Base-by-base conservation (phyloP, 2,113 vertebrate genomes). In the Chrysemys picta region DNA sequence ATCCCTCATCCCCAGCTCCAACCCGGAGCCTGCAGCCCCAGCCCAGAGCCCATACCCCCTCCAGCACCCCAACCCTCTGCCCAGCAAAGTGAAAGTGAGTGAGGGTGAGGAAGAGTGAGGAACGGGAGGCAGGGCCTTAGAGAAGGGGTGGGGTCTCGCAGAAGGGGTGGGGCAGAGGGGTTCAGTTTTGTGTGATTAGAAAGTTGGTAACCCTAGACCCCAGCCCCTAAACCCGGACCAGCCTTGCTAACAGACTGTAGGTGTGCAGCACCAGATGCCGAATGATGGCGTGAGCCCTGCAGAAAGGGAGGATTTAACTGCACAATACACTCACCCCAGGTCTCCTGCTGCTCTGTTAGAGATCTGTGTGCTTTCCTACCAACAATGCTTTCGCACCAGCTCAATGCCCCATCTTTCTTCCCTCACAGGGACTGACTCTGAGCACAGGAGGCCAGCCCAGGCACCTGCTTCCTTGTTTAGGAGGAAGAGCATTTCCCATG, bases 381-480 rank as follows among this genome's bases (percentile, higher is more conserved):
- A 89, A 50, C 38, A 87, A 42, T 59, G 27, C 85, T 91, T 94
- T 69, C 80, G 29, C 38, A 96, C 69, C 94, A 94, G 94, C 93
- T 94, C 91, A 95, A 57, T 16, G 83, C 82, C 90, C 0, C 0
- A 42, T 42, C 54, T 25, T 84, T 91, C 80, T n/a, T 52, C 69
- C 87, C 96, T 93, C 52, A 42, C 80, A 85, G 45, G 69, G 52
- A 82, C 50, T 38, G 59, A 75, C 91, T 91, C 38, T 75, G 50
- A 95, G 88, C 50, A 94, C 94, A 94, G n/a, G 31, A 82, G 89
- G 82, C 80, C 82, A 95, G 80, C n/a, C 59, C 54, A 94, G 89
- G 93, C 93, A 96, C 95, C 93, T 97, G 95, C 80, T 87, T 54
- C 89, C 88, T 93, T 78, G 25, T 17, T 42, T 54, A 82, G 54